Conservation (phyloP, 1,140 invertebrate species). For the Drosophila suzukii region DNA sequence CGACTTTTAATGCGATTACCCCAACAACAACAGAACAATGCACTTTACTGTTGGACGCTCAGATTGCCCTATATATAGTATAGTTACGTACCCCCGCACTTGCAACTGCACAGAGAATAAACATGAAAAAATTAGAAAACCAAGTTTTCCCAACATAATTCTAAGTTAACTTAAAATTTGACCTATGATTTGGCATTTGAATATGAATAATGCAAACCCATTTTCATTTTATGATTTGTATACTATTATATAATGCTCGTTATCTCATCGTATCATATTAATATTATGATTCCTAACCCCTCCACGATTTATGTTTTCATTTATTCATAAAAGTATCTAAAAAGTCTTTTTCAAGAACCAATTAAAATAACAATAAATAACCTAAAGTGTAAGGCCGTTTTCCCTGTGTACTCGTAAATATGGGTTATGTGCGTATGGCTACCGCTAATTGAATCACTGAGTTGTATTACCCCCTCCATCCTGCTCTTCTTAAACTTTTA, state of each 20-base stretch:
- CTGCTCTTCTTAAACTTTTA: background rate
- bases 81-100: slow-evolving; percentile 8
- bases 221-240: too few relatives aligned
- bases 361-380: background rate
- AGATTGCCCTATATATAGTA: slow-evolving; percentile 57
- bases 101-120: background rate
- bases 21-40: slow-evolving; percentile 66
- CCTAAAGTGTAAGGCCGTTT: background rate
- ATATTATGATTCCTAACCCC: too few relatives aligned
- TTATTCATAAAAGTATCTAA: too few relatives aligned
- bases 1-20: slow-evolving; percentile 81
- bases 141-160: background rate
- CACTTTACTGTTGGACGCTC: slow-evolving; percentile 61
- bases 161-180: background rate
- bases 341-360: too few relatives aligned
- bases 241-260: too few relatives aligned
- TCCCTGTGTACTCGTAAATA: slow-evolving; percentile 22
- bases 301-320: too few relatives aligned
- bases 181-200: background rate
- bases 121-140: background rate
- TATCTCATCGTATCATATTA: too few relatives aligned
- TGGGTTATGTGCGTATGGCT: slow-evolving; percentile 56
- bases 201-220: too few relatives aligned
- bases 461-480: slow-evolving; percentile 17
- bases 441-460: slow-evolving; percentile 78